Conservation (phyloP, 2,113 vertebrate species). For the Platichthys stellatus region DNA sequence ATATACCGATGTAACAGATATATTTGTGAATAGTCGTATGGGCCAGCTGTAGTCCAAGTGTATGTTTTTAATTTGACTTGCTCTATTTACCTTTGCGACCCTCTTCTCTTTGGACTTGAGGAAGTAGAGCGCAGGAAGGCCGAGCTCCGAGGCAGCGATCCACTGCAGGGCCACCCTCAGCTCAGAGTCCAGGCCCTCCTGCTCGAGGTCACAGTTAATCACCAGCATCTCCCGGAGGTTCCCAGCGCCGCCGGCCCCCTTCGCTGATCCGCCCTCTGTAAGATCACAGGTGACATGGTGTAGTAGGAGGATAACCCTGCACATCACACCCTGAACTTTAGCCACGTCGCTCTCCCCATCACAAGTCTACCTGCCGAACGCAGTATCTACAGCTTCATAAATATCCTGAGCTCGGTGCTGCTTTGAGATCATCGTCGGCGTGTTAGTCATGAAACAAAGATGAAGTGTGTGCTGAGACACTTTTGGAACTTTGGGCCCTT, state of each 20-base stretch:
- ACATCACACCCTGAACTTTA: background rate
- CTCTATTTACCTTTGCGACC: conserved; percentile 86
- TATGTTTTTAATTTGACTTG: background rate
- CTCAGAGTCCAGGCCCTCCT: conserved; percentile 86
- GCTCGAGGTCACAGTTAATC: conserved; percentile 92
- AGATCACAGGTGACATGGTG: conserved; percentile 33
- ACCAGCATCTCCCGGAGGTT: conserved; percentile 87
- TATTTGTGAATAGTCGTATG: background rate
- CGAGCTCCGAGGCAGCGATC: conserved; percentile 96
- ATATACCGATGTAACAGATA: background rate
- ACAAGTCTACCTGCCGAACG: background rate
- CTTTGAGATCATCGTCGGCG: conserved; percentile 2
- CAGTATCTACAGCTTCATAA: background rate
- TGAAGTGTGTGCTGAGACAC: conserved; percentile 9
- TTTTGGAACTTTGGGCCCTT: conserved; percentile 13
- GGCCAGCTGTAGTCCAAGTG: too few species aligned
- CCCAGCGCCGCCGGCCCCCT: conserved; percentile 72
- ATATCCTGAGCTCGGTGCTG: background rate
- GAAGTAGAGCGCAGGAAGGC: conserved; percentile 91
- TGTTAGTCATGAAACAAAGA: conserved; percentile 22
- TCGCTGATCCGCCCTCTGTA: conserved; percentile 81
- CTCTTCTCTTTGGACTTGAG: conserved; percentile 90
- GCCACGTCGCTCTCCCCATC: background rate
- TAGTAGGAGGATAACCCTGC: background rate
- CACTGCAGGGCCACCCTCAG: conserved; percentile 91